Evolutionary conservation across 64 coral and sea anemone species (phyloP), one percentile per base, ranked within the genome.

Genomic region (Platygyra sinensis): DNA sequence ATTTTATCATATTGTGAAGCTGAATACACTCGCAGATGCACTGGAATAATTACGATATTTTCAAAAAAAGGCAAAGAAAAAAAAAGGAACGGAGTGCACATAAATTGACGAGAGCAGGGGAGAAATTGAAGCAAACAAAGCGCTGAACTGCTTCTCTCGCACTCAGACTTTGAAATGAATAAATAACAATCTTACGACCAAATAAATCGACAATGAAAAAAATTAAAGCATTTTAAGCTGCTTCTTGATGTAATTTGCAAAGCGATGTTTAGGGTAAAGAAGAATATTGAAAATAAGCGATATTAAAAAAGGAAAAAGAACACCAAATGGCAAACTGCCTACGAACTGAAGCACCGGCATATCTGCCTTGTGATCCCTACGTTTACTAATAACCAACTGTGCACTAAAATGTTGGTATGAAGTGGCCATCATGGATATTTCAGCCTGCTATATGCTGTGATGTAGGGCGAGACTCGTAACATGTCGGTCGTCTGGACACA

Each of bases 1-100:
- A 77, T 42, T 77, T 77, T 77, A 77, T 77, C 33, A 77, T 77
- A 11, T 69, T 69, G 65, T 69, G 65, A 69, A 69, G 65, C 65
- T 69, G 65, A 69, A 69, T 69, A 69, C 20, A 69, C 65, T 22
- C 8, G 5, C 54, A 12, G 54, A 57, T 57, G 11, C 22, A 10
- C 25, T 69, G 65, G 65, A 69, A 69, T 24, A n/a, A 69, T 27
- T n/a, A 25, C 25, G 10, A 24, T 11, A 69, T 69, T 69, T 12
- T 69, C 22, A 28, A 69, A 25, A n/a, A 27, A n/a, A 69, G 22
- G 22, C 24, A 69, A 69, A 69, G 65, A 69, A 69, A 69, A 25
- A 18, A 65, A 65, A 22, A 5, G 22, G 5, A 69, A 27, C 5
- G 22, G 10, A 27, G 65, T 27, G n/a, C 22, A 69, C 22, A 69